Evolutionary conservation across 2,797 vertebrate species (phyloP).

Genomic region (Glyptemys insculpta): DNA sequence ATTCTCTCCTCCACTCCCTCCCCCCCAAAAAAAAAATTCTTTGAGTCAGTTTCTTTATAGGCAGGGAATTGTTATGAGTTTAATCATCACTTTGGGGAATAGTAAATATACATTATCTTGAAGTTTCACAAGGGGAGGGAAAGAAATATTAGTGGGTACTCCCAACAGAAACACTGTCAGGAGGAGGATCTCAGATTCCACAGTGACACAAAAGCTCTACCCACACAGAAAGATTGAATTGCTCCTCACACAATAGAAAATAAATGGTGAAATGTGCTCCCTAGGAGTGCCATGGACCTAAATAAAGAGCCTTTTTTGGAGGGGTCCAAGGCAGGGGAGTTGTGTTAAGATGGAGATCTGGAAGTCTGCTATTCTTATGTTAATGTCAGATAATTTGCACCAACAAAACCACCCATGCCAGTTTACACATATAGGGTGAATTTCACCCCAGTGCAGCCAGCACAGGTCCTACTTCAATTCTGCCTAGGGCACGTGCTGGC

Average conservation of each 20-base stretch:
- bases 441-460: neutral
- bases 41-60: neutral
- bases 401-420: neutral
- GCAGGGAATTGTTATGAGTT: neutral
- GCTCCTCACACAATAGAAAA: neutral
- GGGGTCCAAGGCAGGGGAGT: neutral
- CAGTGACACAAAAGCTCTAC: neutral
- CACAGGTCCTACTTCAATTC: neutral
- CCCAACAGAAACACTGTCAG: fast-evolving
- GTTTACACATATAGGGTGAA: neutral
- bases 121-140: fast-evolving
- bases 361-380: neutral
- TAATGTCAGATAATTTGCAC: neutral
- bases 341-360: neutral
- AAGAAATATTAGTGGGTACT: neutral
- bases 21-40: neutral
- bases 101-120: neutral
- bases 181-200: fast-evolving
- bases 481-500: neutral
- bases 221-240: neutral
- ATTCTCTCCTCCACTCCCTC: constrained; percentile 9
- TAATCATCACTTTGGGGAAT: neutral
- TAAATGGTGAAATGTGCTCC: neutral
- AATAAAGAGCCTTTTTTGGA: neutral
- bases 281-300: neutral